These are phyloP conservation scores for Pteruthius melanotis DNA, from an alignment of 2,113 vertebrate genomes.

Conservation along the genomic window DNA sequence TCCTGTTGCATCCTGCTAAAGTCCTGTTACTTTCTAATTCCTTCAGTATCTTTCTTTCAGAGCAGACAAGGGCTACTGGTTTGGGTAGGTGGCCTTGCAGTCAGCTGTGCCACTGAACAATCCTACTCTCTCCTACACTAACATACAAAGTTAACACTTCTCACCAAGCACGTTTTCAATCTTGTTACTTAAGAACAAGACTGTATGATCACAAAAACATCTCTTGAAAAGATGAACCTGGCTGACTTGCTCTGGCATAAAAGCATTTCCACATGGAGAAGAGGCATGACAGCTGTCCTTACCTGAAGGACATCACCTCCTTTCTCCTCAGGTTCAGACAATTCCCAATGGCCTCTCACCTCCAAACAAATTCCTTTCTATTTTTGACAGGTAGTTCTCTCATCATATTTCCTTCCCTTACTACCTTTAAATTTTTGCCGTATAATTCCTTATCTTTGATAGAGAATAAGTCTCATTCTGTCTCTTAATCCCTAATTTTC, in stretches of 20 bases:
- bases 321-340: background rate
- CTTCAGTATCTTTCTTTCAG: background rate
- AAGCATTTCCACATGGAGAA: accelerated
- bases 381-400: background rate
- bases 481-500: background rate
- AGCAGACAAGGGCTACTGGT: background rate
- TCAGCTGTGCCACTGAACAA: background rate
- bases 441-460: background rate
- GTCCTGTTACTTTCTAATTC: background rate
- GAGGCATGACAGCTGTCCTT: background rate
- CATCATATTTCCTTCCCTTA: background rate
- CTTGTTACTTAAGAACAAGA: background rate
- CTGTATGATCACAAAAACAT: background rate
- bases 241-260: background rate
- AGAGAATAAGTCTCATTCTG: background rate
- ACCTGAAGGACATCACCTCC: background rate
- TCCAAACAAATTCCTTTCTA: background rate
- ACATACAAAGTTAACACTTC: background rate
- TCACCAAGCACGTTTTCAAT: background rate
- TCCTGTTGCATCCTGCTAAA: background rate
- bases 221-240: background rate
- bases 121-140: too few relatives aligned
- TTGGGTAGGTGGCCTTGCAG: background rate
- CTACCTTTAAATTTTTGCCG: background rate
- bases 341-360: background rate